Evolutionary conservation across 2,113 vertebrate genomes (phyloP).

Genomic region (Cariama cristata): DNA sequence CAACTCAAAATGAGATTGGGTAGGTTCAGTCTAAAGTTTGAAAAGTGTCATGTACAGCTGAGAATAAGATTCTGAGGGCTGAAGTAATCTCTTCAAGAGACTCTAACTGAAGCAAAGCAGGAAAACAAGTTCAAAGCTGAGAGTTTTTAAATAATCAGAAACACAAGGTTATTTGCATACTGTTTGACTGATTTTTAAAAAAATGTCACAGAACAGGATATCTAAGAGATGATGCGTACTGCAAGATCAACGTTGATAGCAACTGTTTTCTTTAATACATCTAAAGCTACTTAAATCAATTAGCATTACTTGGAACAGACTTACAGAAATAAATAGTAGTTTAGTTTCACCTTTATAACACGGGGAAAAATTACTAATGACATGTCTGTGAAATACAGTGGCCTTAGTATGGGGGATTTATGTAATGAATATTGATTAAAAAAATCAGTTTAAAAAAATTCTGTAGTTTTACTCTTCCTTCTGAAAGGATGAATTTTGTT

Average conservation of each 20-base stretch:
- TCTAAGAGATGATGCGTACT: not conserved
- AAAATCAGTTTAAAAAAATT: not conserved
- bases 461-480: not conserved
- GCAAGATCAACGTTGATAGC: not conserved
- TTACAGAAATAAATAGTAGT: not conserved
- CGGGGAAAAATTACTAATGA: not conserved
- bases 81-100: not conserved
- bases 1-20: not conserved
- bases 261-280: not conserved
- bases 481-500: not conserved
- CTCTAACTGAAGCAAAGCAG: not conserved
- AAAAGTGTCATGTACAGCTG: not conserved
- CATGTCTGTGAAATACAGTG: not conserved
- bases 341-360: not conserved
- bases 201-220: not conserved
- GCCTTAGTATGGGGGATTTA: not conserved
- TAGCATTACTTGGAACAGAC: not conserved
- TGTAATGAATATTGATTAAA: not conserved
- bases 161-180: conserved; percentile 19
- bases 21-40: not conserved
- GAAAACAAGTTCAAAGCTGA: conserved; percentile 24
- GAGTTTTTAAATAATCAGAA: conserved; percentile 36
- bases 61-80: not conserved
- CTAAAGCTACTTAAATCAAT: conserved; percentile 4
- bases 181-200: conserved; percentile 1